Evolutionary conservation across 2,113 vertebrate species (phyloP), one percentile per base, ranked within the genome.

Genomic region (Callaeas wilsoni): DNA sequence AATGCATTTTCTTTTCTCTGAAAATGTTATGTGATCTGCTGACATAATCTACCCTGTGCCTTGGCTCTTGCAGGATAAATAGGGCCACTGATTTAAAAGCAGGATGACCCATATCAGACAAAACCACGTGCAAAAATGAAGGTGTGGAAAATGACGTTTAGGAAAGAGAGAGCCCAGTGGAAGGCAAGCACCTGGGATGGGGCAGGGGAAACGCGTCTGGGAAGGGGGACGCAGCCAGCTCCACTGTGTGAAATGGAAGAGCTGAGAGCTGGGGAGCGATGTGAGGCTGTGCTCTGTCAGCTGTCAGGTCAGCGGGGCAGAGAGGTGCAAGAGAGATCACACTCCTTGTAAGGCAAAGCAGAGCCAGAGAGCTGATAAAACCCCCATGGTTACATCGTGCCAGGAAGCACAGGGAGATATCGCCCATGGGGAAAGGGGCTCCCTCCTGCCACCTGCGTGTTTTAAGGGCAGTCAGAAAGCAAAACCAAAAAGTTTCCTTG

Each of bases 301-400:
- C 95, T 98, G 97, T 97, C 97, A 96, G 62, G 94, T 93, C 84
- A 84, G 82, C 37, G 84, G 79, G 87, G 63, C 41, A 84, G 89
- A 94, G 90, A 94, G 65, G 62, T 83, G 90, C 83, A 85, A 73
- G 79, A 74, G 67, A 50, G 81, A 85, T 92, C 89, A 52, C 50
- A 30, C 35, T 93, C 98, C 98, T 97, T 98, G 88, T 97, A 97
- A 88, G 97, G 98, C 71, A 93, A 95, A 75, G 68, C 79, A 81
- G 30, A 97, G 89, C 39, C 88, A 86, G 55, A 62, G 62, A 73
- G 70, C 74, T 91, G 94, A 94, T 95, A 94, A 95, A 94, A 84
- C 62, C 56, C 13, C 2, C 10, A 1, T 1, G 42, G 76, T 46
- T 69, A 19, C 1, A 0, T 29, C 0, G 4, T 29, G 26, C 52